phyloP scores from a whole-genome alignment of 2,888 invertebrate species.

The Amiota mariae region DNA sequence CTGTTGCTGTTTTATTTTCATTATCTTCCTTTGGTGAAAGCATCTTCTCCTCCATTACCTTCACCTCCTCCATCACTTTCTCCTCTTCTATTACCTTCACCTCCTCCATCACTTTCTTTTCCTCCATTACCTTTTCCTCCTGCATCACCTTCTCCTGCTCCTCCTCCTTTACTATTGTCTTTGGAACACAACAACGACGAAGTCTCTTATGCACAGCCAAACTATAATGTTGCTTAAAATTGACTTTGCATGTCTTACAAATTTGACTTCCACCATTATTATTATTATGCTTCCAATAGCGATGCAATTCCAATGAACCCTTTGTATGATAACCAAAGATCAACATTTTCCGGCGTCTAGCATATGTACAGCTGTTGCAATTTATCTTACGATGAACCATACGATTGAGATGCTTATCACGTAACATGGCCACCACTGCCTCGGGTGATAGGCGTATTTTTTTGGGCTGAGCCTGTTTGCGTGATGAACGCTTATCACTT shows the following conservation, averaged over 20 bases:
- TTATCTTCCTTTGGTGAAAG: not conserved
- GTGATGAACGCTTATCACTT: conserved; percentile 71
- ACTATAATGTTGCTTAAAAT: conserved; percentile 66
- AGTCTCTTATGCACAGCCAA: conserved; percentile 65
- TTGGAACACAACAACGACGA: conserved; percentile 50
- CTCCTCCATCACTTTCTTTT: too few species aligned
- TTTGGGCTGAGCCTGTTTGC: conserved; percentile 75
- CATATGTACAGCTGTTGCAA: conserved; percentile 62
- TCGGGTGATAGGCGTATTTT: conserved; percentile 71
- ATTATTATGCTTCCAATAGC: conserved; percentile 75
- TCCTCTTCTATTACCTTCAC: too few species aligned
- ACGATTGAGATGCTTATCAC: conserved; percentile 73
- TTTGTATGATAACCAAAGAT: conserved; percentile 74
- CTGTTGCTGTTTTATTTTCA: not conserved
- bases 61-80: not conserved
- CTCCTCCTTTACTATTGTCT: conserved; percentile 1
- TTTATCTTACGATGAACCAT: conserved; percentile 71
- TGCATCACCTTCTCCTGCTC: conserved; percentile 23
- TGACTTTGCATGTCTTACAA: conserved; percentile 61
- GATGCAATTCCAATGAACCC: conserved; percentile 75
- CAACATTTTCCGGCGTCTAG: conserved; percentile 53
- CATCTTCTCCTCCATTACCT: too few species aligned
- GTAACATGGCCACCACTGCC: conserved; percentile 66
- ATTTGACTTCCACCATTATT: conserved; percentile 36
- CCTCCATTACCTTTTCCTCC: not conserved